These are phyloP conservation scores for Ariolimax columbianus DNA, from an alignment of 2,888 invertebrate genomes.

Conservation along the genomic window DNA sequence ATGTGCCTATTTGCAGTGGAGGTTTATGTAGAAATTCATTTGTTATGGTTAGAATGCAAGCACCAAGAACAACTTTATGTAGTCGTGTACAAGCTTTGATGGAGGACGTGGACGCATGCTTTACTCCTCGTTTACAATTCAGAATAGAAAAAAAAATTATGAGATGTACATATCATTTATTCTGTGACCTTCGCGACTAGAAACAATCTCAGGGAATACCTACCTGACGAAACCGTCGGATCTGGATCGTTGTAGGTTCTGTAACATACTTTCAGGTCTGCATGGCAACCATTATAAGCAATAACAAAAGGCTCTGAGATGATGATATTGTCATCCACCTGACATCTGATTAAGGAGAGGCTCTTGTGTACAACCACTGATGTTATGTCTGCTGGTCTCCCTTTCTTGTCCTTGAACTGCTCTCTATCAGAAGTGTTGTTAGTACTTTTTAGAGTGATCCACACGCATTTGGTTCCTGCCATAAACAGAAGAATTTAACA, in stretches of 20 bases:
- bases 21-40: no score
- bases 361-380: background rate
- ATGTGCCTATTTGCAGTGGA: no score
- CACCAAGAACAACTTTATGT: no score
- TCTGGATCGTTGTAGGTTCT: background rate
- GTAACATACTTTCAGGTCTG: constrained; percentile 5
- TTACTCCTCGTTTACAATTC: no score
- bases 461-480: background rate
- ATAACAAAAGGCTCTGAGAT: background rate
- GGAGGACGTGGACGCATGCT: no score
- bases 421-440: background rate
- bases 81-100: no score
- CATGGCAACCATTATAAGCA: background rate
- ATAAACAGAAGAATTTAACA: no score
- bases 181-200: no score
- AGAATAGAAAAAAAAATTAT: background rate
- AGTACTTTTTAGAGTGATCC: background rate
- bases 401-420: background rate
- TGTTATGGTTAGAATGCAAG: no score
- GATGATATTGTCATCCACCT: background rate
- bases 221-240: background rate
- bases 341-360: background rate
- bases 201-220: no score
- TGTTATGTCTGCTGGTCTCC: background rate
- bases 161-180: background rate